Evolutionary conservation across 2,113 vertebrate genomes (phyloP).

Genomic region (Aegotheles bennettii): DNA sequence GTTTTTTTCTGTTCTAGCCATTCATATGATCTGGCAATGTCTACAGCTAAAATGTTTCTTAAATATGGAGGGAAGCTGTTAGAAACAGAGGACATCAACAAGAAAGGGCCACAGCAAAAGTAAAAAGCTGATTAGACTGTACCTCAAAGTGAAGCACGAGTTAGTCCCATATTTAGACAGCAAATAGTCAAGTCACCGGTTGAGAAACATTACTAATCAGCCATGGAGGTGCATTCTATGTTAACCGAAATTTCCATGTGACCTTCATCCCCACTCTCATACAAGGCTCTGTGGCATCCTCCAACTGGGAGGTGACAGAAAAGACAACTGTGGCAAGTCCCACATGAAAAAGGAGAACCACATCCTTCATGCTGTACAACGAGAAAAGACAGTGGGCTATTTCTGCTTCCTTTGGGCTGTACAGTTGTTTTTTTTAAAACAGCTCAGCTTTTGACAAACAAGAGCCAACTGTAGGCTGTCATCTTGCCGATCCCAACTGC

Average conservation of each 20-base stretch:
- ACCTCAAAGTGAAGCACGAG: neutral
- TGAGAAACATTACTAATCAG: neutral
- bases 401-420: neutral
- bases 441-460: neutral
- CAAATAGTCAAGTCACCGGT: neutral
- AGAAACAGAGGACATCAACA: neutral
- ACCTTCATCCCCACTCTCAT: neutral
- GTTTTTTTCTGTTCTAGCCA: neutral
- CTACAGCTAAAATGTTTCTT: neutral
- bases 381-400: neutral
- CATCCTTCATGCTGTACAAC: neutral
- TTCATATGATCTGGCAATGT: neutral
- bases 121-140: neutral
- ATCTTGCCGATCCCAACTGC: neutral
- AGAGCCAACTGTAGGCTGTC: neutral
- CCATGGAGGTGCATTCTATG: neutral
- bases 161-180: neutral
- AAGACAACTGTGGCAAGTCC: neutral
- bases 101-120: neutral
- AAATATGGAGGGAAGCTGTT: neutral
- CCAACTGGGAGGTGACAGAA: neutral
- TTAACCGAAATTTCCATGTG: neutral
- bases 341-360: neutral
- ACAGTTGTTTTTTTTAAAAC: fast-evolving
- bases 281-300: neutral